Percentiles rank a stretch among this genome's conserved stretches.
Evolutionary conservation across 2,888 invertebrate species (phyloP).

Genomic region (Ophonus ardosiacus): DNA sequence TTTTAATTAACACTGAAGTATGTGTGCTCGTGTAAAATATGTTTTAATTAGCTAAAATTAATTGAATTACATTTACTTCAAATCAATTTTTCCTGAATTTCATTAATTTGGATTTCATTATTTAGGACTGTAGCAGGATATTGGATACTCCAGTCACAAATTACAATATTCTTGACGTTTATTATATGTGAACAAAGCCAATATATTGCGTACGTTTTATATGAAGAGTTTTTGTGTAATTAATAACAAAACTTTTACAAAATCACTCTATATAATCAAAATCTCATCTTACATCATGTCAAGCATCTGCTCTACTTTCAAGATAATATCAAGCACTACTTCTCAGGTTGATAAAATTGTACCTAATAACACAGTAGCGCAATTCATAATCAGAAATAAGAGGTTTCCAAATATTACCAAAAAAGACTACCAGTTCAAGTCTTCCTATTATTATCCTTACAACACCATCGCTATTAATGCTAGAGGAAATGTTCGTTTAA

Average conservation of each 20-base stretch:
- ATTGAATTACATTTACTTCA: not conserved
- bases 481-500: not conserved
- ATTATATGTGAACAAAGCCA: too few relatives aligned
- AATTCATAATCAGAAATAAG: slow-evolving; percentile 9
- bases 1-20: not conserved
- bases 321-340: slow-evolving; percentile 24
- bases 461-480: not conserved
- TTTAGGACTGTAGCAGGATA: not conserved
- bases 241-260: not conserved
- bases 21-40: not conserved
- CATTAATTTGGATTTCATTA: not conserved
- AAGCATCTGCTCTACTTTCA: slow-evolving; percentile 27
- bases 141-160: not conserved
- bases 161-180: not conserved
- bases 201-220: too few relatives aligned
- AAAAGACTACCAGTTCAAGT: not conserved
- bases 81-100: not conserved
- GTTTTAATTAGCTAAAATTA: not conserved
- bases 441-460: slow-evolving; percentile 2
- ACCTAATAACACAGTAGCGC: slow-evolving; percentile 35
- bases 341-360: slow-evolving; percentile 7
- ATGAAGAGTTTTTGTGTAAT: too few relatives aligned
- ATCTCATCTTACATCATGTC: slow-evolving; percentile 14
- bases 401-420: slow-evolving; percentile 27
- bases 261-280: slow-evolving; percentile 10